Evolutionary conservation across 1,140 invertebrate species (phyloP), one percentile per base, ranked within the genome.

Genomic region (Adoxophyes honmai): DNA sequence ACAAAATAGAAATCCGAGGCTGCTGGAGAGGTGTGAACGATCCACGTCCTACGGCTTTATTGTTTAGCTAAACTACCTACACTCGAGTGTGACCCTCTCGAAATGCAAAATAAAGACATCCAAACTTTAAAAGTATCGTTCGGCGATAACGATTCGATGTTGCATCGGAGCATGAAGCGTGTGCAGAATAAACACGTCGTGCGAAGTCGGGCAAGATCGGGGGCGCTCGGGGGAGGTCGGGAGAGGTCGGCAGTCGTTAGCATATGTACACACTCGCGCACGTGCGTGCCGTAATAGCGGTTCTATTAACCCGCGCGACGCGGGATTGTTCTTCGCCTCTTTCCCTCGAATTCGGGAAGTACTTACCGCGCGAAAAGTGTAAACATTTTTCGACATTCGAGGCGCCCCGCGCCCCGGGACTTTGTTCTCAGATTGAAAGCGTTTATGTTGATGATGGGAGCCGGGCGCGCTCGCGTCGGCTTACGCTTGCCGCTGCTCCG

Each of bases 241-340:
- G 39, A n/a, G n/a, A n/a, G 42, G 42, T 48, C 21, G 21, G n/a
- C 11, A 18, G 42, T 48, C n/a, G 42, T 48, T 48, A 48, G 21
- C 42, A 48, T 48, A 48, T 48, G 42, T 48, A 48, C 42, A 48
- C 42, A 28, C 10, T n/a, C 42, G 7, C 42, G 7, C 42, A 48
- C 42, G 42, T 48, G 42, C 21, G 42, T 33, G 4, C 18, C 42
- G 18, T 48, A 48, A 48, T 48, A 18, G 42, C 21, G 42, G 18
- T 48, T 48, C 42, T 48, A 48, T 48, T 48, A 28, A 28, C 21
- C n/a, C 21, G 21, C 21, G 21, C 21, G 21, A 28, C 21, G 21
- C 21, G 21, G 21, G 6, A 28, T 28, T 28, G 21, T 28, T 28
- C 21, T 28, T 28, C 21, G 21, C 21, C 21, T 28, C 21, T 28